Conservation (phyloP, 2,113 vertebrate species). For the Nanorana parkeri region DNA sequence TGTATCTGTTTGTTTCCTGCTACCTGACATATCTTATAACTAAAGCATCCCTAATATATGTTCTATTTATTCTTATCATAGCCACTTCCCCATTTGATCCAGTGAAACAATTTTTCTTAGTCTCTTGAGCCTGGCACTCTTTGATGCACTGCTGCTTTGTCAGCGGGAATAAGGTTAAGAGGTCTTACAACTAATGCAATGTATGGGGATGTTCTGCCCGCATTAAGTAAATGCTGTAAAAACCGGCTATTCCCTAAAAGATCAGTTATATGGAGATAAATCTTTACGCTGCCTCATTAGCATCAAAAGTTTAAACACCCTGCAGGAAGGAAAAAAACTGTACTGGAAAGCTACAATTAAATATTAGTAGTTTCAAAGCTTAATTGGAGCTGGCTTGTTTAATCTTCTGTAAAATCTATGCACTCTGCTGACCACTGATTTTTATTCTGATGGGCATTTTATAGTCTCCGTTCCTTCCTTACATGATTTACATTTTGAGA, state of each 20-base stretch:
- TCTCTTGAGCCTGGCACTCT: background rate
- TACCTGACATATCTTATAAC: too few relatives aligned
- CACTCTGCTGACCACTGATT: constrained; percentile 45
- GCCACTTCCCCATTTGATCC: too few relatives aligned
- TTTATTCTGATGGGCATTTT: constrained; percentile 55
- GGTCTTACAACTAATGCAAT: constrained; percentile 49
- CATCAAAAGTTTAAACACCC: constrained; percentile 50
- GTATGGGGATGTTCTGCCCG: constrained; percentile 20
- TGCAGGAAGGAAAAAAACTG: constrained; percentile 20
- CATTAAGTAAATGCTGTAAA: constrained; percentile 47
- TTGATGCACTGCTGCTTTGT: constrained; percentile 5
- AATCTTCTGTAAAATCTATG: constrained; percentile 56
- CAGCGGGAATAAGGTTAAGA: constrained; percentile 44
- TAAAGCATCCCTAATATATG: too few relatives aligned
- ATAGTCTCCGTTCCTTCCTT: background rate
- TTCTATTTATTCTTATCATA: too few relatives aligned
- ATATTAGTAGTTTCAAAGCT: constrained; percentile 45
- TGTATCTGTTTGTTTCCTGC: too few relatives aligned
- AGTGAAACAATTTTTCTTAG: background rate
- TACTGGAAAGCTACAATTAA: constrained; percentile 51
- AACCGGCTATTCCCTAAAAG: constrained; percentile 46
- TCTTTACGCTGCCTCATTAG: constrained; percentile 52
- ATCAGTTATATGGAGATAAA: constrained; percentile 53
- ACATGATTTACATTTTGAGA: constrained; percentile 13
- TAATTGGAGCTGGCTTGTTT: constrained; percentile 56